Evolutionary conservation across 2,797 vertebrate species (phyloP).

Genomic region (Tapirus indicus): DNA sequence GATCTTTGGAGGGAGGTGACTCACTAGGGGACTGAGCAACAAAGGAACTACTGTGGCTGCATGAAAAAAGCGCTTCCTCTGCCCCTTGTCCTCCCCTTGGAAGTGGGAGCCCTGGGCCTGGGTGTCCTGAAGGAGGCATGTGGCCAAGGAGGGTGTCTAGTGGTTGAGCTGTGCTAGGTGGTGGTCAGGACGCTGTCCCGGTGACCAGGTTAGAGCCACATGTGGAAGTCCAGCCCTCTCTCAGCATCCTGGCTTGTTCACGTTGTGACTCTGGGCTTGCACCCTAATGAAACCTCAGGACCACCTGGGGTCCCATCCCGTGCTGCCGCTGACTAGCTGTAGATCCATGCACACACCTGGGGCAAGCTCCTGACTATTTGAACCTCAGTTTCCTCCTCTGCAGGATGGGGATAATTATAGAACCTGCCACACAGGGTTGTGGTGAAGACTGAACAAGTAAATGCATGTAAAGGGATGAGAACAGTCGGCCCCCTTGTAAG

Average conservation of each 20-base stretch:
- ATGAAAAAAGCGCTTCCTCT: not conserved
- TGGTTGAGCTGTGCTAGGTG: not conserved
- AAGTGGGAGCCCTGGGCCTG: not conserved
- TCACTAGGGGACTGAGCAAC: conserved; percentile 24
- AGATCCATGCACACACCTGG: not conserved
- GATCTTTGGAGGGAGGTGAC: not conserved
- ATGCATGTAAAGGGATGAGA: not conserved
- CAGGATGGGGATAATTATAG: too few species aligned
- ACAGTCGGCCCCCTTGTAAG: not conserved
- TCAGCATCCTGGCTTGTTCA: not conserved
- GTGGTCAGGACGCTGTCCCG: not conserved
- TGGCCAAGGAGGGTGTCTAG: too few species aligned
- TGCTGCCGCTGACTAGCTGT: not conserved
- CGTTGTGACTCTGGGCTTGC: not conserved
- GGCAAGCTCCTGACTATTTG: not conserved
- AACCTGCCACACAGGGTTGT: too few species aligned
- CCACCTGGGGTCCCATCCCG: not conserved
- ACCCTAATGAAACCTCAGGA: too few species aligned
- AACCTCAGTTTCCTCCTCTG: not conserved
- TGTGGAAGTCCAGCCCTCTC: not conserved
- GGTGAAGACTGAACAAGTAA: not conserved
- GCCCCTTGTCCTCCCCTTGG: too few species aligned
- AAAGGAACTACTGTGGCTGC: not conserved
- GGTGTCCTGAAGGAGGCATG: not conserved
- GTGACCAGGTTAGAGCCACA: not conserved